phyloP scores from a whole-genome alignment of 2,113 vertebrate genomes.

The Sterrhoptilus dennistouni region DNA sequence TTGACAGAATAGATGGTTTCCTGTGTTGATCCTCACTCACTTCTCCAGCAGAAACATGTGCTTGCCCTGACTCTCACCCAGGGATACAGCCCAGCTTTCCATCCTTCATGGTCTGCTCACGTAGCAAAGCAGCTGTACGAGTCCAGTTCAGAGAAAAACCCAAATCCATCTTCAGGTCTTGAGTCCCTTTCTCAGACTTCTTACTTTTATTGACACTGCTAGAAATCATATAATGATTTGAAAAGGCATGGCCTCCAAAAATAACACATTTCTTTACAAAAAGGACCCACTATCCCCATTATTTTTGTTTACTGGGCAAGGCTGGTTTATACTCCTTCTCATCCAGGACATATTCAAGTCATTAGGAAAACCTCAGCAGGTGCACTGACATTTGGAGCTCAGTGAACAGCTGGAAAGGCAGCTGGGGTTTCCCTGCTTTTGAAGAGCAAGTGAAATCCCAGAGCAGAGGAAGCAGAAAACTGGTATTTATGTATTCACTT shows the following conservation, averaged over 20 bases:
- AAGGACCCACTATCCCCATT: background rate
- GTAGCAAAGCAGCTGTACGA: background rate
- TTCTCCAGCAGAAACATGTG: background rate
- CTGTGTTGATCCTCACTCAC: accelerated
- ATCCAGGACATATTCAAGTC: background rate
- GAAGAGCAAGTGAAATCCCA: slow-evolving; percentile 11
- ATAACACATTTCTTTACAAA: background rate
- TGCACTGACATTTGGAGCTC: slow-evolving; percentile 18
- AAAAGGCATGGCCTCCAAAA: background rate
- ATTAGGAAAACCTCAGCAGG: slow-evolving; percentile 8
- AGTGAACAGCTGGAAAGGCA: slow-evolving; percentile 37
- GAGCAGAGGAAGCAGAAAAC: background rate
- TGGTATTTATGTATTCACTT: background rate
- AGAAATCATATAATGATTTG: background rate
- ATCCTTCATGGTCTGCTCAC: background rate
- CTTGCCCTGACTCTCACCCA: background rate
- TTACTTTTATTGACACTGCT: background rate
- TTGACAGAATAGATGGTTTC: background rate
- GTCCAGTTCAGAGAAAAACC: background rate
- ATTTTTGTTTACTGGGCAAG: background rate
- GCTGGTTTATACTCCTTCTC: background rate
- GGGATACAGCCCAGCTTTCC: background rate
- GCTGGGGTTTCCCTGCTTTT: background rate
- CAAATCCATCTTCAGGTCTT: background rate
- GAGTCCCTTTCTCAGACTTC: background rate